Evolutionary conservation across 2,113 vertebrate species (phyloP).

Genomic region (Rattus rattus): DNA sequence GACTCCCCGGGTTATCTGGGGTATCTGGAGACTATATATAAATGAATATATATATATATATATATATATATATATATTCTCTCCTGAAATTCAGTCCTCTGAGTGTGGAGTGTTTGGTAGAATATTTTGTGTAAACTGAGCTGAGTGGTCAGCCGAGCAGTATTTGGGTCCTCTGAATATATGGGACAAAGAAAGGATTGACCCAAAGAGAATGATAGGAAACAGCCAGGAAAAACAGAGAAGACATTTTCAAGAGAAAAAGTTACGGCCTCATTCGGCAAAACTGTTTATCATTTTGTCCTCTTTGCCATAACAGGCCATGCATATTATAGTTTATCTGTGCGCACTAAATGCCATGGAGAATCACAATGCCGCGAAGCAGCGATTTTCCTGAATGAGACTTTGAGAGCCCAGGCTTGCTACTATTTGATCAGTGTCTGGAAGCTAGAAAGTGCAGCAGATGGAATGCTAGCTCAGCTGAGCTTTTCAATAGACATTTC

Average conservation of each 20-base stretch:
- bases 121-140: not conserved
- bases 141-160: not conserved
- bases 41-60: too few species aligned
- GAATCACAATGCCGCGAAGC: not conserved
- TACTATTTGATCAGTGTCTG: constrained; percentile 60
- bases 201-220: not conserved
- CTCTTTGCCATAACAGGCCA: not conserved
- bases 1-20: not conserved
- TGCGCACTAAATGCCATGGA: not conserved
- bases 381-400: constrained; percentile 41
- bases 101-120: not conserved
- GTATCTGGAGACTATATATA: not conserved
- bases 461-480: constrained; percentile 35
- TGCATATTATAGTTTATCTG: not conserved
- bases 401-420: constrained; percentile 57
- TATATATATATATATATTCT: not conserved
- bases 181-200: not conserved
- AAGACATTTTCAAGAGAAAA: constrained; percentile 31
- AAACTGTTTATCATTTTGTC: not conserved
- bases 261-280: not conserved
- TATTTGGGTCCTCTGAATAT: not conserved
- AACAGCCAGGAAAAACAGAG: constrained; percentile 42
- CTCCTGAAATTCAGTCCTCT: not conserved
- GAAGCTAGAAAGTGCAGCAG: constrained; percentile 60
- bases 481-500: constrained; percentile 44